Conservation (phyloP, 2,888 invertebrate genomes). For the Diaprepes abbreviatus region DNA sequence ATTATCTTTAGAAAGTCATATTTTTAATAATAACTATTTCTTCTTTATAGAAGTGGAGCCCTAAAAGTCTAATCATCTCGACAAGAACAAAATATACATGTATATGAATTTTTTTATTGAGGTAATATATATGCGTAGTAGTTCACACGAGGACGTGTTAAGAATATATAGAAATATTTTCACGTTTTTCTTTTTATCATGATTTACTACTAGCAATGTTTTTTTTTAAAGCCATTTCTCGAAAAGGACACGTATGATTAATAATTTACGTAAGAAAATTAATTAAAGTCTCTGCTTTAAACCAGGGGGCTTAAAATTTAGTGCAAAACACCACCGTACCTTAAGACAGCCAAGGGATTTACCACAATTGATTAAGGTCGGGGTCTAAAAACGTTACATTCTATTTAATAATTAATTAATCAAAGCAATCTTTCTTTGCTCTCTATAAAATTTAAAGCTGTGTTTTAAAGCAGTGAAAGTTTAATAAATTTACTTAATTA, state of each 20-base stretch:
- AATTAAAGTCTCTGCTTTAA: background rate
- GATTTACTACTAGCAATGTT: too few relatives aligned
- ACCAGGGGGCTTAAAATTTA: background rate
- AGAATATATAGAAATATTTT: too few relatives aligned
- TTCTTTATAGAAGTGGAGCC: too few relatives aligned
- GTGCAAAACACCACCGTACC: background rate
- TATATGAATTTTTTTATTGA: too few relatives aligned
- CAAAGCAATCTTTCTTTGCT: background rate
- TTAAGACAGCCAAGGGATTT: slow-evolving; percentile 7
- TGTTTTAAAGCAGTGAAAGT: background rate
- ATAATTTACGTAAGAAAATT: background rate
- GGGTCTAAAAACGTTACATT: background rate
- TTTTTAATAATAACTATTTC: too few relatives aligned
- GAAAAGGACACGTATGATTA: slow-evolving; percentile 4
- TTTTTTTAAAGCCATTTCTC: too few relatives aligned
- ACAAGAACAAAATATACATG: too few relatives aligned
- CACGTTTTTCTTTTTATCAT: too few relatives aligned
- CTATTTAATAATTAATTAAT: background rate
- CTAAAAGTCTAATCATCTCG: too few relatives aligned
- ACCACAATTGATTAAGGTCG: slow-evolving; percentile 7
- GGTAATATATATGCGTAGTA: too few relatives aligned
- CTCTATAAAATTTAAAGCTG: background rate
- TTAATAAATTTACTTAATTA: background rate
- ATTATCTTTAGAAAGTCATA: too few relatives aligned
- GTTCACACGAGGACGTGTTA: too few relatives aligned